Evolutionary conservation across 2,797 vertebrate species (phyloP).

Genomic region (Sebastes diploproa): DNA sequence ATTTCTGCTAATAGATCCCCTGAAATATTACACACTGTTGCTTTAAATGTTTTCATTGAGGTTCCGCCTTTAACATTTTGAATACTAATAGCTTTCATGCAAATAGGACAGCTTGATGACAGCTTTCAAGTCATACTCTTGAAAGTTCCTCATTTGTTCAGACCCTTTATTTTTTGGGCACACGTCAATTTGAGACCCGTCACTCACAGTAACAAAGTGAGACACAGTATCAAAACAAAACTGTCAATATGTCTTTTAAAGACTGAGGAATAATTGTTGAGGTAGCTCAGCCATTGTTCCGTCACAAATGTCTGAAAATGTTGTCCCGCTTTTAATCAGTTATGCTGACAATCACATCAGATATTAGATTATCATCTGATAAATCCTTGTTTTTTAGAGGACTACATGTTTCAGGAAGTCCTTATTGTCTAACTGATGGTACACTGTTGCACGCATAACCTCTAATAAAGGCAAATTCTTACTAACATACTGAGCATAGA

Average conservation of each 20-base stretch:
- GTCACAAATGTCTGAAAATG: not conserved
- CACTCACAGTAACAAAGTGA: not conserved
- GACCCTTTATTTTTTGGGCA: not conserved
- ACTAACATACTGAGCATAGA: not conserved
- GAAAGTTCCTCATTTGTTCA: not conserved
- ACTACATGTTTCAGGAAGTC: not conserved
- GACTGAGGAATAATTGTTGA: not conserved
- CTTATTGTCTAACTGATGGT: not conserved
- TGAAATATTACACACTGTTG: too few species aligned
- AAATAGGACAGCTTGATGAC: not conserved
- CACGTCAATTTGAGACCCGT: not conserved
- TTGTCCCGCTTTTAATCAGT: not conserved
- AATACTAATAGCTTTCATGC: not conserved
- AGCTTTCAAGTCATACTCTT: not conserved
- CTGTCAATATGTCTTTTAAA: not conserved
- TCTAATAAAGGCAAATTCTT: not conserved
- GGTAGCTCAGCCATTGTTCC: not conserved
- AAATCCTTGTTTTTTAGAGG: not conserved
- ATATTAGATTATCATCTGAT: not conserved
- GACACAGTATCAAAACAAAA: not conserved
- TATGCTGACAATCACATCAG: not conserved
- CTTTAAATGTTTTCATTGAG: not conserved
- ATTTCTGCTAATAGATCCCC: too few species aligned
- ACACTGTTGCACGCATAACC: not conserved
- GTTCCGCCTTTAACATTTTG: not conserved